These are phyloP conservation scores for Crotophaga sulcirostris DNA, from an alignment of 2,113 vertebrate species.

Conservation along the genomic window DNA sequence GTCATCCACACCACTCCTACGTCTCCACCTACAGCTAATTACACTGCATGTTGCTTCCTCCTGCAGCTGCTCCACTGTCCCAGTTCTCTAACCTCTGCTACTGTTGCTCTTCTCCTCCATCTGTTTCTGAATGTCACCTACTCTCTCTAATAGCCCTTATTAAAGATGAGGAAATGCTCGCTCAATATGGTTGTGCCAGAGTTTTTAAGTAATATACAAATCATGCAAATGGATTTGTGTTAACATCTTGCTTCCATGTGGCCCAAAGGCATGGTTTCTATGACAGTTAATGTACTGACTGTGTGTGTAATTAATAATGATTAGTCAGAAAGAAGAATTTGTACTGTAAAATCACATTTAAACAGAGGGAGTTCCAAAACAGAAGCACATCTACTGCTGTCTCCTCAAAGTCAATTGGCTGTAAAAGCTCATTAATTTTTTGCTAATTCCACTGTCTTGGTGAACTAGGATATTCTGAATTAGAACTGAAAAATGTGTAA, in stretches of 20 bases:
- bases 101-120: neutral
- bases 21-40: neutral
- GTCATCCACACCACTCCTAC: neutral
- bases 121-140: neutral
- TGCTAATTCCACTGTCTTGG: fast-evolving
- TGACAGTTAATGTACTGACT: neutral
- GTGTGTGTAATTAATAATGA: neutral
- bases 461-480: neutral
- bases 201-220: neutral
- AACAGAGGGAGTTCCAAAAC: neutral
- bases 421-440: neutral
- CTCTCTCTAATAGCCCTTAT: neutral
- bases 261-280: neutral
- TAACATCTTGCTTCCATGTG: neutral
- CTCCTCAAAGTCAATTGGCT: neutral
- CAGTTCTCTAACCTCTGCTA: neutral
- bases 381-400: neutral
- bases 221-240: neutral
- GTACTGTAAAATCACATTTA: neutral
- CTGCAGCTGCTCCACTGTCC: neutral
- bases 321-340: neutral
- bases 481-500: neutral
- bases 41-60: fast-evolving
- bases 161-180: neutral
- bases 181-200: neutral